Base-by-base conservation (phyloP, 2,888 invertebrate species). In the Stenolophus ochropezus region DNA sequence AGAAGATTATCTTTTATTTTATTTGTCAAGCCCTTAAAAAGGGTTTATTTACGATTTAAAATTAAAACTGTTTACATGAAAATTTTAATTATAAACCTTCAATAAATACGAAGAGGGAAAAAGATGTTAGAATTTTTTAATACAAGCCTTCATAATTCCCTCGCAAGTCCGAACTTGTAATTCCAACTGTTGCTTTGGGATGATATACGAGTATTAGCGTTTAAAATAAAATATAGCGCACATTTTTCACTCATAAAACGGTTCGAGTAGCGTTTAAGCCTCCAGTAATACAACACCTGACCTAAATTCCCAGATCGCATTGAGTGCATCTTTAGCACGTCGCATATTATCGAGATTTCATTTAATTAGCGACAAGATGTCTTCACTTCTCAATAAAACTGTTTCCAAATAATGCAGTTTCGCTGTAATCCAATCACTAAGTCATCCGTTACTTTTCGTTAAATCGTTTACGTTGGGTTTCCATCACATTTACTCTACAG, bases 241-340 rank as follows among this genome's bases (percentile, higher is more conserved):
- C 65, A 69, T 69, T 69, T 69, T 27, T 69, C 65, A 69, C 18
- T 16, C 65, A 33, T 56, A 20, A 20, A 56, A 56, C 2, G 21
- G 18, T 56, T 56, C 18, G 21, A 56, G 56, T 56, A 56, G 14
- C 65, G 33, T 69, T 14, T 33, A n/a, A 23, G 61, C 25, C n/a
- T 4, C n/a, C 14, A 5, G 25, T 61, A 61, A 61, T 23, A 23
- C 58, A 21, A 58, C 21, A 61, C 61, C 18, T 69, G 65, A 69
- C 65, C 65, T 69, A 33, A 33, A 69, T 69, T 33, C 33, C 27
- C 33, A 14, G 33, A 69, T 69, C 65, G 25, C 61, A 61, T 61
- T 61, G 25, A 61, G 25, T 61, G 61, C 61, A 69, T 69, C 65
- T 61, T 61, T 33, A 69, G 14, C 65, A 61, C 61, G 61, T 69